Base-by-base conservation (phyloP, 2,797 vertebrate genomes). In the Lagocephalus sceleratus region DNA sequence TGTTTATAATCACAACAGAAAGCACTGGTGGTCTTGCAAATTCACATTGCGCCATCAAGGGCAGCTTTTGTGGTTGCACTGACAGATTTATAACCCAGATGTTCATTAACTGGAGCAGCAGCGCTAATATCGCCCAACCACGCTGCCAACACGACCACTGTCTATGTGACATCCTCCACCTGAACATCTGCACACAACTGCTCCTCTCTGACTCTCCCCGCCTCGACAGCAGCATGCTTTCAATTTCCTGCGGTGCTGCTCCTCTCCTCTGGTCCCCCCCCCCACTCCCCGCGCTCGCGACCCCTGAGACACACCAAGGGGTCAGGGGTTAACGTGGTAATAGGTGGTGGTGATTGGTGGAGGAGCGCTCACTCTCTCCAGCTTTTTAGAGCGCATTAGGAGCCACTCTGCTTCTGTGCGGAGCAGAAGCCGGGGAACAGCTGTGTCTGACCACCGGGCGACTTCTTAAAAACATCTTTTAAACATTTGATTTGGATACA, bases 301-400 rank as follows among this genome's bases (percentile, higher is more conserved):
- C 80, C 76, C 80, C 67, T 46, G 82, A 79, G 81, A 88, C 79
- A 64, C 68, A 12, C 51, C 38, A 56, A 71, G 76, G 44, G 87
- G 85, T 84, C 85, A 85, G 73, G 75, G 88, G 89, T 91, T 88
- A 88, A 87, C 79, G 29, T 75, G 83, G 79, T 91, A 91, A 92
- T 91, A 86, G 85, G 85, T 77, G 86, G 78, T 71, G 79, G 81
- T 87, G 87, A 91, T 86, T 89, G 80, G 85, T 86, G 51, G 83
- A 85, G 85, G 82, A 77, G 32, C 78, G 67, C 79, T 85, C 77
- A 54, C 73, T 71, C 73, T 79, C 78, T 74, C 63, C 66, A 20
- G 46, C 79, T 79, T 85, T 73, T 75, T 68, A 69, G 56, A 75
- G 78, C 14, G 54, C 46, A 84, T 88, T 84, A 86, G 57, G 72